phyloP scores from a whole-genome alignment of 2,888 invertebrate species.

The Anticlea derivata region DNA sequence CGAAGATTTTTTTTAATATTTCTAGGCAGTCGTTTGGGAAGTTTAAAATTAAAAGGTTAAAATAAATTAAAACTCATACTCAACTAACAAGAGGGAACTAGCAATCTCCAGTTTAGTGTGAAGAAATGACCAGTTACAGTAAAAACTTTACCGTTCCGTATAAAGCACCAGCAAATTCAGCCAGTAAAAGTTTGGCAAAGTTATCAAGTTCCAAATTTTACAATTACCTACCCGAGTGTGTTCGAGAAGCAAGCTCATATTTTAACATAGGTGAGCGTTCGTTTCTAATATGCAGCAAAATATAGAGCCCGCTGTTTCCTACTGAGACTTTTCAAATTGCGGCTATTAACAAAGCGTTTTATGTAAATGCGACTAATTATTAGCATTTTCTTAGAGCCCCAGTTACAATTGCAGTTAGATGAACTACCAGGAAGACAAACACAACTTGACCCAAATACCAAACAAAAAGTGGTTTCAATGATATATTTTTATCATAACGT shows the following conservation, averaged over 20 bases:
- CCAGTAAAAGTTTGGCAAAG: constrained; percentile 47
- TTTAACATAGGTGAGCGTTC: constrained; percentile 65
- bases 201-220: constrained; percentile 69
- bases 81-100: constrained; percentile 34
- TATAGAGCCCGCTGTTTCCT: constrained; percentile 58
- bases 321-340: constrained; percentile 52
- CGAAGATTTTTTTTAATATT: no score
- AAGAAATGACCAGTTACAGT: constrained; percentile 52
- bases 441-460: no score
- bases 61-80: constrained; percentile 3
- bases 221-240: constrained; percentile 58
- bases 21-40: no score
- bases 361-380: no score
- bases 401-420: no score
- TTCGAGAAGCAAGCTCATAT: constrained; percentile 57
- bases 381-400: no score
- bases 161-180: constrained; percentile 31
- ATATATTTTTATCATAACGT: no score
- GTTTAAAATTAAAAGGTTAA: neutral
- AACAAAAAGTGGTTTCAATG: no score
- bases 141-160: constrained; percentile 50
- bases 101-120: constrained; percentile 28
- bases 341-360: constrained; percentile 41
- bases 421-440: no score
- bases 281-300: constrained; percentile 65